These are phyloP conservation scores for Drosophila cognata DNA, from an alignment of 2,888 invertebrate genomes.

Conservation along the genomic window DNA sequence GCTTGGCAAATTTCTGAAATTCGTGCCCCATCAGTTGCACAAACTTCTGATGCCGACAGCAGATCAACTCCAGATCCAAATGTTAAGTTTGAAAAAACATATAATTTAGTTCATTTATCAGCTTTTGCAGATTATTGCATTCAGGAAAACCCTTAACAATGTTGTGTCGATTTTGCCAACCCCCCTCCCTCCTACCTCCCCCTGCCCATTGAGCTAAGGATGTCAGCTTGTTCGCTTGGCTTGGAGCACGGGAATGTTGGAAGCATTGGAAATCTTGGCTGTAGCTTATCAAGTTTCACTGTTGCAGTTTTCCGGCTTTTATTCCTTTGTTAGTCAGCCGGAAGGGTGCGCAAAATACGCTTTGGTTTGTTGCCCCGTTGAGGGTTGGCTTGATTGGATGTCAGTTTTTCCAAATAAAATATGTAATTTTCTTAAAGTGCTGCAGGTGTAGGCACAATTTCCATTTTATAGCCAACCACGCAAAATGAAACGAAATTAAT, in stretches of 20 bases:
- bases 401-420: constrained; percentile 12
- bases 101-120: not conserved
- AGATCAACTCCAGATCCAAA: not conserved
- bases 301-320: constrained; percentile 40
- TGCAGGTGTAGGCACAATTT: constrained; percentile 48
- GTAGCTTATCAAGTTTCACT: constrained; percentile 46
- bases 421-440: constrained; percentile 24
- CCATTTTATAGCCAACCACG: constrained; percentile 16
- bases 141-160: not conserved
- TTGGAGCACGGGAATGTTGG: not conserved
- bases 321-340: not conserved
- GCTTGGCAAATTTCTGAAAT: not conserved
- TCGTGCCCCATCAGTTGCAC: not conserved
- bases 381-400: not conserved
- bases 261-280: constrained; percentile 1
- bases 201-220: not conserved
- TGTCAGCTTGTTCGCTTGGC: not conserved
- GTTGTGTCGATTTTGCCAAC: not conserved
- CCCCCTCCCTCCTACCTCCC: not conserved
- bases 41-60: not conserved
- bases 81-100: not conserved
- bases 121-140: not conserved
- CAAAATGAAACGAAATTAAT: constrained; percentile 18
- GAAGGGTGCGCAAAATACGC: constrained; percentile 44
- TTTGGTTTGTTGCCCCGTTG: not conserved